phyloP scores from a whole-genome alignment of 92 coral and sea anemone genomes.

The Phymanthus crucifer region DNA sequence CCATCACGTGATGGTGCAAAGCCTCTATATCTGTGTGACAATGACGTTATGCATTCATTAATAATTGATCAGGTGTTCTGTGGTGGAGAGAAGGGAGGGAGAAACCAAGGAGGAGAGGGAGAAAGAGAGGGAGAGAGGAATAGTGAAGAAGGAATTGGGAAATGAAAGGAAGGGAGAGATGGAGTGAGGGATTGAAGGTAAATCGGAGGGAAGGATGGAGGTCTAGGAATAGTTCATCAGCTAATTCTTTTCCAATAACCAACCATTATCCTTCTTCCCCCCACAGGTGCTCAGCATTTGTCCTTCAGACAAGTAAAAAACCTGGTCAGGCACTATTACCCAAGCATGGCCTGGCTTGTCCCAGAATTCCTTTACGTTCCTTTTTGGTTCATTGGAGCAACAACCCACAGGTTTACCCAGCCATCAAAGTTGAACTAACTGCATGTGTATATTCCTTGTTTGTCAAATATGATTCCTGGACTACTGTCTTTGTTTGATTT shows the following conservation, averaged over 20 bases:
- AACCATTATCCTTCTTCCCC: no score
- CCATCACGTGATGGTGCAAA: no score
- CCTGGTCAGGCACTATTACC: slow-evolving; percentile 35
- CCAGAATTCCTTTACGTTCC: slow-evolving; percentile 89
- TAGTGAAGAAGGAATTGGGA: background rate
- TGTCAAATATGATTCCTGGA: no score
- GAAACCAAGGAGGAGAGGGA: background rate
- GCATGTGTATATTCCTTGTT: background rate
- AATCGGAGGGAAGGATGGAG: no score
- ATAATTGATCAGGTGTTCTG: no score
- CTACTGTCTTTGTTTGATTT: no score
- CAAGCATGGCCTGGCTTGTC: slow-evolving; percentile 69
- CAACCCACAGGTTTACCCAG: slow-evolving; percentile 62
- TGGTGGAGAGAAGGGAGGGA: background rate
- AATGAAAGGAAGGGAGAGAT: background rate
- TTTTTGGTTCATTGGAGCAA: slow-evolving; percentile 77
- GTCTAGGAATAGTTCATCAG: no score
- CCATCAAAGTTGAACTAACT: slow-evolving; percentile 12
- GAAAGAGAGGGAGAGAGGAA: no score
- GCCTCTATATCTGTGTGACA: no score
- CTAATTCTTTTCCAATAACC: no score
- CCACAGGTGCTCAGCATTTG: slow-evolving; percentile 65
- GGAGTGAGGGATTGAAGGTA: no score
- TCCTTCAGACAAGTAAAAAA: slow-evolving; percentile 83
- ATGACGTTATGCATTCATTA: no score